Evolutionary conservation across 2,888 invertebrate species (phyloP).

Genomic region (Plebejus argus): DNA sequence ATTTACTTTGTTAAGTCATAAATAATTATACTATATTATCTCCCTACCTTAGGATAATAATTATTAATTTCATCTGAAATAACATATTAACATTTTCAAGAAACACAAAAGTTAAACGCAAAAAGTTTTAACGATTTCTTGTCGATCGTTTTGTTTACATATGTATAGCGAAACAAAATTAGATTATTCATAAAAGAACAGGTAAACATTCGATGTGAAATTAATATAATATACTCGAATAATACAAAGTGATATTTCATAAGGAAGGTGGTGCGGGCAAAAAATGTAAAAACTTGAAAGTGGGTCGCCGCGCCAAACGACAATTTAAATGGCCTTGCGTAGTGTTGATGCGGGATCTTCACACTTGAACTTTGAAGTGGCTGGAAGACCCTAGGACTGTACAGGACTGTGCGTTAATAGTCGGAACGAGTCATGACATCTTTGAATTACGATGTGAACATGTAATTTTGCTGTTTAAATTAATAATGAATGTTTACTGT

Average conservation of each 20-base stretch:
- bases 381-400: neutral
- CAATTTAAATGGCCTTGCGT: constrained; percentile 35
- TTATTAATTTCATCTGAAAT: neutral
- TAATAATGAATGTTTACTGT: neutral
- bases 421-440: neutral
- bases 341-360: constrained; percentile 20
- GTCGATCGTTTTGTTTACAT: neutral
- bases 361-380: constrained; percentile 2
- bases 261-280: constrained; percentile 30
- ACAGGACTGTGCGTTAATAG: neutral
- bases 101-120: neutral
- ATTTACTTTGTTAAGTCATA: too few species aligned
- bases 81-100: neutral
- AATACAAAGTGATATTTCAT: constrained; percentile 30
- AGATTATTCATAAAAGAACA: constrained; percentile 1
- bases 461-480: neutral
- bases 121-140: constrained; percentile 2
- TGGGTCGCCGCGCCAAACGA: constrained; percentile 36
- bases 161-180: neutral
- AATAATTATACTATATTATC: too few species aligned
- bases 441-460: neutral
- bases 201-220: constrained; percentile 3
- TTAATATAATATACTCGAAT: constrained; percentile 9
- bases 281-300: constrained; percentile 36
- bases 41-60: too few species aligned